Conservation (phyloP, 2,888 invertebrate genomes). For the Aspidapion aeneum region DNA sequence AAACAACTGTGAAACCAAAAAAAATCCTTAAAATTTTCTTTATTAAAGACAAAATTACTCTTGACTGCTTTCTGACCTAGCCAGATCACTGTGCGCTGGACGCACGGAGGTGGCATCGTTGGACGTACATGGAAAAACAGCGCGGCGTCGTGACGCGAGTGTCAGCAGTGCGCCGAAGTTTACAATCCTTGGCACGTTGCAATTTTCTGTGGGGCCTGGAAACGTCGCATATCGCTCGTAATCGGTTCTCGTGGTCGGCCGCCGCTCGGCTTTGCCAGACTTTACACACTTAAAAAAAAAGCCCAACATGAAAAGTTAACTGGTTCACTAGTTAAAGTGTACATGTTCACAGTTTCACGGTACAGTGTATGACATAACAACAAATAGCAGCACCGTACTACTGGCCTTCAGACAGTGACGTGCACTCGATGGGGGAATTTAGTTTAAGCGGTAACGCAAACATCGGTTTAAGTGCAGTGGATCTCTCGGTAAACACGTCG, state of each 20-base stretch:
- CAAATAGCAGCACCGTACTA: slow-evolving; percentile 33
- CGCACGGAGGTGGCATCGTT: background rate
- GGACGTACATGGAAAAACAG: slow-evolving; percentile 7
- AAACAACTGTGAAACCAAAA: too few relatives aligned
- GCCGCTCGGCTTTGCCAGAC: slow-evolving; percentile 30
- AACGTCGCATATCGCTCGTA: slow-evolving; percentile 32
- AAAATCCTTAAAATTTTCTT: too few relatives aligned
- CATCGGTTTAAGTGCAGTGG: slow-evolving; percentile 48
- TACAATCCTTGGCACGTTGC: slow-evolving; percentile 35
- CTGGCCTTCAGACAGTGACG: slow-evolving; percentile 40
- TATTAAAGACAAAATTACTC: too few relatives aligned
- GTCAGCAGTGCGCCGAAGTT: slow-evolving; percentile 16
- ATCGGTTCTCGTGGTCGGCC: slow-evolving; percentile 35
- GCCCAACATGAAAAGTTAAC: slow-evolving; percentile 43
- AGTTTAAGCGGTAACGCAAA: slow-evolving; percentile 48
- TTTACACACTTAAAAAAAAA: slow-evolving; percentile 32
- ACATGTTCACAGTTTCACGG: slow-evolving; percentile 25
- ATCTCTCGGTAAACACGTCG: slow-evolving; percentile 43
- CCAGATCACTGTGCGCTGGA: too few relatives aligned
- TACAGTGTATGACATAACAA: slow-evolving; percentile 41
- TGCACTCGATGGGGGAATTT: slow-evolving; percentile 50
- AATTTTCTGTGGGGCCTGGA: slow-evolving; percentile 14
- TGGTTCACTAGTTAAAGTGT: slow-evolving; percentile 44
- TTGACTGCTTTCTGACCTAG: too few relatives aligned
- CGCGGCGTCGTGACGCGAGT: background rate